phyloP scores from a whole-genome alignment of 2,797 vertebrate species.

The Enteromius argenteus region DNA sequence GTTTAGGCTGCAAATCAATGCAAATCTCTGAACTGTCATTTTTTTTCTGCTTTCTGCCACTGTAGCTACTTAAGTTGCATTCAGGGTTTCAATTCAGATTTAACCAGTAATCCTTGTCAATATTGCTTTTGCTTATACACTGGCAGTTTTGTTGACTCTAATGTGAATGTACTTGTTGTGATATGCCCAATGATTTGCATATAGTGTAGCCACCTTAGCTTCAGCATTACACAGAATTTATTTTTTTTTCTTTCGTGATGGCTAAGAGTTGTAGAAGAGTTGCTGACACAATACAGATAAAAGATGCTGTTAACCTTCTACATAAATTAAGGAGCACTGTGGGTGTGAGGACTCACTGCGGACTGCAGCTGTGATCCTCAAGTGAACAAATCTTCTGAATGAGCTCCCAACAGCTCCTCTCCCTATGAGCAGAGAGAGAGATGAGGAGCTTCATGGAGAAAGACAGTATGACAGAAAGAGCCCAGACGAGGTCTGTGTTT shows the following conservation, averaged over 20 bases:
- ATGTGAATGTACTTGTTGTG: background rate
- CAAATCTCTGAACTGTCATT: slow-evolving; percentile 30
- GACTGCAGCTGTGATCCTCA: slow-evolving; percentile 13
- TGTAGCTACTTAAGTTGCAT: slow-evolving; percentile 32
- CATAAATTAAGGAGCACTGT: slow-evolving; percentile 10
- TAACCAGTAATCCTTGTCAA: background rate
- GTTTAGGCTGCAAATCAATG: slow-evolving; percentile 28
- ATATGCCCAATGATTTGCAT: background rate
- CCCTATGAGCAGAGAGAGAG: slow-evolving; percentile 51
- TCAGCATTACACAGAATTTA: background rate
- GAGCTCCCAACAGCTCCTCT: slow-evolving; percentile 46
- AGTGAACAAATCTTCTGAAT: slow-evolving; percentile 28
- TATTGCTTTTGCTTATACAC: slow-evolving; percentile 12
- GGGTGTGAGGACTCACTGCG: background rate
- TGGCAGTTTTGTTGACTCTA: background rate
- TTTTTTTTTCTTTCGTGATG: background rate
- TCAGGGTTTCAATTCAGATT: slow-evolving; percentile 44
- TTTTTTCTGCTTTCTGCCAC: slow-evolving; percentile 31
- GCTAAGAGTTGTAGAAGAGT: background rate
- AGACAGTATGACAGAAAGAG: slow-evolving; percentile 29
- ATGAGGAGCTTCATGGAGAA: slow-evolving; percentile 47
- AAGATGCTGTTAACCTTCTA: background rate
- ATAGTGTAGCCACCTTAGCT: background rate
- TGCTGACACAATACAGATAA: background rate
- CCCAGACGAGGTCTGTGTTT: slow-evolving; percentile 47